A percentile compares a stretch with the other conserved stretches of the same genome.
These are phyloP conservation scores for Clostera curtula DNA, from an alignment of 2,888 invertebrate species.

Conservation along the genomic window DNA sequence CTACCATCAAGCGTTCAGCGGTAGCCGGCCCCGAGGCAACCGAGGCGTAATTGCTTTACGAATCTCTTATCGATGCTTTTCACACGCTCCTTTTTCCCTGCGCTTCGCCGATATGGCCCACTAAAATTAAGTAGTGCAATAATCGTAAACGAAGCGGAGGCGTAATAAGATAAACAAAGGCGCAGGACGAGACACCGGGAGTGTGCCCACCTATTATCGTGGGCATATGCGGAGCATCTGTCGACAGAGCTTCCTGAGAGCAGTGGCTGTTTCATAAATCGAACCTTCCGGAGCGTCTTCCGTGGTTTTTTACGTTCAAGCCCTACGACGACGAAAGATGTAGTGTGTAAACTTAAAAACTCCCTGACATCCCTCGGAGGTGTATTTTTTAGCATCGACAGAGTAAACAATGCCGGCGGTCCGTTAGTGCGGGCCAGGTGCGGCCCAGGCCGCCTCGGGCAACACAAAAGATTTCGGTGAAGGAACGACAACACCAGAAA, in stretches of 20 bases:
- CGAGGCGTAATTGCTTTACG: constrained; percentile 40
- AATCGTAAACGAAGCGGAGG: constrained; percentile 33
- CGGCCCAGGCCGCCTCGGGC: constrained; percentile 46
- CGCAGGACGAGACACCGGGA: constrained; percentile 45
- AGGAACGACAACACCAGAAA: constrained; percentile 52
- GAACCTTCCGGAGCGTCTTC: constrained; percentile 67
- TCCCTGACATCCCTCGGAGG: constrained; percentile 48
- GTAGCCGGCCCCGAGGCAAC: constrained; percentile 44
- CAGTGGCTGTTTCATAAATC: constrained; percentile 62
- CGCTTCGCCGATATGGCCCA: constrained; percentile 29
- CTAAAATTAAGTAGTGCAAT: constrained; percentile 42
- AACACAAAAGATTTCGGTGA: constrained; percentile 68
- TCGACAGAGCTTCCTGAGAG: constrained; percentile 63
- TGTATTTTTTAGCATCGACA: constrained; percentile 51
- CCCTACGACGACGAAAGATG: constrained; percentile 65
- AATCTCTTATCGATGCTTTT: constrained; percentile 56
- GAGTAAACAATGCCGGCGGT: constrained; percentile 55
- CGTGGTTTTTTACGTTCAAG: constrained; percentile 63
- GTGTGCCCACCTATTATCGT: constrained; percentile 55
- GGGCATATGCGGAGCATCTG: constrained; percentile 67
- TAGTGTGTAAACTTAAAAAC: constrained; percentile 66
- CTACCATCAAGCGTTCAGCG: constrained; percentile 46
- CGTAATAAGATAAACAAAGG: constrained; percentile 38
- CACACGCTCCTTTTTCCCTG: constrained; percentile 50
- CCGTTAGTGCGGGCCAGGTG: constrained; percentile 60